phyloP scores from a whole-genome alignment of 2,113 vertebrate genomes.

The Festucalex cinctus region DNA sequence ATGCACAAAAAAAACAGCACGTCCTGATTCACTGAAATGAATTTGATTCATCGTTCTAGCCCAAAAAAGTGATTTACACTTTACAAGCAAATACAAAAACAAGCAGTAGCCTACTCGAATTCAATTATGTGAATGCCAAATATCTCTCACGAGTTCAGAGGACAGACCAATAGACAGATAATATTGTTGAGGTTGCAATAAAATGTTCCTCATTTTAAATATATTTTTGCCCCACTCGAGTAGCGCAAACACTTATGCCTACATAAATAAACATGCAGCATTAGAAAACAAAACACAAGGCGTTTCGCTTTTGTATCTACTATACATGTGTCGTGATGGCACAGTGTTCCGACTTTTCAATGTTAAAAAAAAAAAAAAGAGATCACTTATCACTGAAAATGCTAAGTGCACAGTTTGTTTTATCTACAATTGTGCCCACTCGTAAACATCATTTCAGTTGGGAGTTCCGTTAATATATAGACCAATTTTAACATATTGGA shows the following conservation, averaged over 20 bases:
- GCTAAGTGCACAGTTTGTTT: too few relatives aligned
- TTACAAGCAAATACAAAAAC: not conserved
- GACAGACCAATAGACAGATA: not conserved
- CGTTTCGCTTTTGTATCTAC: too few relatives aligned
- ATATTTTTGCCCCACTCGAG: not conserved
- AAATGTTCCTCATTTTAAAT: not conserved
- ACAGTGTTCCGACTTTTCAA: too few relatives aligned
- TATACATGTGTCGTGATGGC: too few relatives aligned
- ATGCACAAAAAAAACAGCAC: not conserved
- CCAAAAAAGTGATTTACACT: not conserved
- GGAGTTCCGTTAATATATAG: too few relatives aligned
- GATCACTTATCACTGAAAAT: too few relatives aligned
- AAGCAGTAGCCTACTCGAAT: too few relatives aligned
- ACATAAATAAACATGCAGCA: not conserved
- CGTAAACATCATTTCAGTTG: too few relatives aligned
- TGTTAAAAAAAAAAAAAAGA: too few relatives aligned
- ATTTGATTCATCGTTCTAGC: not conserved
- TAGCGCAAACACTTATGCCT: not conserved
- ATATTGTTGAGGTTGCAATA: not conserved
- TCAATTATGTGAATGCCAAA: not conserved
- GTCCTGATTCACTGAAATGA: not conserved
- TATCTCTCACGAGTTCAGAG: not conserved
- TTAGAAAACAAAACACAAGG: too few relatives aligned
- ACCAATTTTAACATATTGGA: not conserved
- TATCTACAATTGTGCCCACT: too few relatives aligned